phyloP scores from a whole-genome alignment of 2,113 vertebrate genomes.

The Apodemus sylvaticus region DNA sequence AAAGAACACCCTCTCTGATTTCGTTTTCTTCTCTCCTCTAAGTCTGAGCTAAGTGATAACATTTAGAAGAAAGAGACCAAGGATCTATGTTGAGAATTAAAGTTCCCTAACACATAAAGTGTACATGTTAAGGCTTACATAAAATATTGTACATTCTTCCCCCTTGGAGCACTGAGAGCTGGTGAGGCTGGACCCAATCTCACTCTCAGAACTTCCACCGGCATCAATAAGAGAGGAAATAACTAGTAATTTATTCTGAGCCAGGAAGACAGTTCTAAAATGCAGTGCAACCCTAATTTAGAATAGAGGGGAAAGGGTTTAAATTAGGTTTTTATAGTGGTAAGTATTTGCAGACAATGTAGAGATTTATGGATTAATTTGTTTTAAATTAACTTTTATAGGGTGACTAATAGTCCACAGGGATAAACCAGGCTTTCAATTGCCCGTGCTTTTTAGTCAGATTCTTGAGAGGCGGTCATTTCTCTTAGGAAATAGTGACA shows the following conservation, averaged over 20 bases:
- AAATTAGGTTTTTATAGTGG: constrained; percentile 80
- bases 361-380: constrained; percentile 83
- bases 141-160: background rate
- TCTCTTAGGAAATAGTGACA: constrained; percentile 69
- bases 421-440: constrained; percentile 74
- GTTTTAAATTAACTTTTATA: constrained; percentile 82
- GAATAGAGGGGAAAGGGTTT: constrained; percentile 73
- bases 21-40: background rate
- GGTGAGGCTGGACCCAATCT: constrained; percentile 23
- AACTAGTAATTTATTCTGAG: constrained; percentile 69
- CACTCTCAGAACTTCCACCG: constrained; percentile 43
- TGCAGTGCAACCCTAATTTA: constrained; percentile 69
- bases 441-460: constrained; percentile 76
- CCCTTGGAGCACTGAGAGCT: constrained; percentile 17
- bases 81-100: constrained; percentile 42
- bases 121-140: constrained; percentile 6
- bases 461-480: constrained; percentile 61
- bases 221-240: constrained; percentile 69
- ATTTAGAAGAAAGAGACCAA: constrained; percentile 26
- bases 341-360: constrained; percentile 81
- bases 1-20: background rate
- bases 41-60: background rate
- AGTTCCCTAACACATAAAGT: constrained; percentile 6
- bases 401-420: constrained; percentile 78
- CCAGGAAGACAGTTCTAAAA: constrained; percentile 72